These are phyloP conservation scores for Bimastos eiseni DNA, from an alignment of 2,888 invertebrate species.

Conservation along the genomic window DNA sequence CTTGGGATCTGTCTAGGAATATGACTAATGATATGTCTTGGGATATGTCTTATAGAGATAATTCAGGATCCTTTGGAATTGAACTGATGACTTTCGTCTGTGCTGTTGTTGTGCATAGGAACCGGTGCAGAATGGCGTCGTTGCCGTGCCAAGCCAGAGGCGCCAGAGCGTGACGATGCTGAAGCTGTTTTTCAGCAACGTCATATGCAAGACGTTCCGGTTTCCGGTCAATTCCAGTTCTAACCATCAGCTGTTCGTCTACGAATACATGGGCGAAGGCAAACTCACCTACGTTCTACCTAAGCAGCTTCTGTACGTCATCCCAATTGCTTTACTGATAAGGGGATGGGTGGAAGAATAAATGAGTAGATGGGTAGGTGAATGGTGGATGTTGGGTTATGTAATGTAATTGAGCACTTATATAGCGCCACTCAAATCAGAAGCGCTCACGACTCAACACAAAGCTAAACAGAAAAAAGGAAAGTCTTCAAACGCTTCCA, in stretches of 20 bases:
- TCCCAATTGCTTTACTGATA: not conserved
- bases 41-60: too few relatives aligned
- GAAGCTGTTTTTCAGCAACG: conserved; percentile 67
- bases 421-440: too few relatives aligned
- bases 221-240: conserved; percentile 82
- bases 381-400: not conserved
- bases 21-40: too few relatives aligned
- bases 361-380: not conserved
- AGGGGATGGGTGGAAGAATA: not conserved
- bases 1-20: too few relatives aligned
- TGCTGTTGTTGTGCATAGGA: not conserved
- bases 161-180: conserved; percentile 47
- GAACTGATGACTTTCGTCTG: too few relatives aligned
- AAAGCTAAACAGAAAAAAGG: too few relatives aligned
- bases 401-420: not conserved
- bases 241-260: conserved; percentile 88
- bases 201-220: conserved; percentile 73
- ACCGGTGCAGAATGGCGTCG: not conserved
- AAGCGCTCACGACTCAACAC: too few relatives aligned
- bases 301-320: conserved; percentile 80
- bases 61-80: too few relatives aligned
- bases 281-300: conserved; percentile 83
- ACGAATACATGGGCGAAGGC: conserved; percentile 89
- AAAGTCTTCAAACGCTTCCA: too few relatives aligned
- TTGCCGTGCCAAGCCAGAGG: not conserved